Conservation (phyloP, 2,888 invertebrate species). For the Alentia gelatinosa region DNA sequence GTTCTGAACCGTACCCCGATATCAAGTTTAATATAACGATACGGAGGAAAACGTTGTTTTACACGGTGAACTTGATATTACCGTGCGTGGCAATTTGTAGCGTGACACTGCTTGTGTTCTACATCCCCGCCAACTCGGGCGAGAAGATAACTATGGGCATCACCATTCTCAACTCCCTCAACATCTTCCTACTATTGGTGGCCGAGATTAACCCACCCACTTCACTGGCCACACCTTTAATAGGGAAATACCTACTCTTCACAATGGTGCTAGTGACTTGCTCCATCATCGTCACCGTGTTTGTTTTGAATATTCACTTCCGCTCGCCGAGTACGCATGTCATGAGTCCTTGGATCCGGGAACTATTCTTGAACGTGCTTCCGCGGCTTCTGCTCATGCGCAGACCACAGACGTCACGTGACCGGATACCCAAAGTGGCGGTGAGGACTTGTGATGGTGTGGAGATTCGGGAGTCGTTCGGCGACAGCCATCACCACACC, state of each 20-base stretch:
- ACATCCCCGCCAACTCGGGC: constrained; percentile 97
- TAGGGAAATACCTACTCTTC: constrained; percentile 96
- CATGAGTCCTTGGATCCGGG: constrained; percentile 98
- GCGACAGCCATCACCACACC: neutral
- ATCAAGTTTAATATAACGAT: constrained; percentile 81
- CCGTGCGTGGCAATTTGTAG: constrained; percentile 98
- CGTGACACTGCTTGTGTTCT: constrained; percentile 97
- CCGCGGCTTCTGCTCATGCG: constrained; percentile 95
- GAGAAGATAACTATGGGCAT: constrained; percentile 98
- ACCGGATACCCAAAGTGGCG: constrained; percentile 60
- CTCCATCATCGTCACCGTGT: constrained; percentile 96
- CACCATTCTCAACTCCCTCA: constrained; percentile 98
- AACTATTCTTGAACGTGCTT: constrained; percentile 96
- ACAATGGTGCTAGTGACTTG: constrained; percentile 99
- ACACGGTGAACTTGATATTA: constrained; percentile 97
- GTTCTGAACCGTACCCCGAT: constrained; percentile 80
- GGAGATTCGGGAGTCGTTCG: constrained; percentile 62
- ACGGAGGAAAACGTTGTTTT: constrained; percentile 88
- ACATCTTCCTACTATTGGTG: constrained; percentile 98
- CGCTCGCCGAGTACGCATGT: constrained; percentile 97
- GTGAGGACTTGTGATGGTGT: constrained; percentile 64
- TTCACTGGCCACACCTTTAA: constrained; percentile 95
- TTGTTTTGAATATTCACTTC: constrained; percentile 98
- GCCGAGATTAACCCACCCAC: constrained; percentile 99
- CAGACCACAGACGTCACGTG: constrained; percentile 84